Conservation (phyloP, 2,888 invertebrate genomes). For the Mythimna pallens region DNA sequence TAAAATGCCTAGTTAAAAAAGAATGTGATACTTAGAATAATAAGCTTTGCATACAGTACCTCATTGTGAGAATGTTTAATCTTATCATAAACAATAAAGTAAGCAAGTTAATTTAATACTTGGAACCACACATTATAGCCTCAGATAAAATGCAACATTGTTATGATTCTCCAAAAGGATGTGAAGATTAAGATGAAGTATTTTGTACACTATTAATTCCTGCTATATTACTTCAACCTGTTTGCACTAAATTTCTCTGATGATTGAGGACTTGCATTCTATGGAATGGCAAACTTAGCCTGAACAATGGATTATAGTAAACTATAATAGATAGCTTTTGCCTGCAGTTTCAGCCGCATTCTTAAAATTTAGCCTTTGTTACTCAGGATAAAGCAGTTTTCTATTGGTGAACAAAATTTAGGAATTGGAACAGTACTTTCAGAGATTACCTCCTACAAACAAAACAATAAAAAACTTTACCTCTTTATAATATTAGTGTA, state of each 20-base stretch:
- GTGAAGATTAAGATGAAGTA: not conserved
- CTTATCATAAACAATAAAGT: not conserved
- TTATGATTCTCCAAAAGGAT: not conserved
- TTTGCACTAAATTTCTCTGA: not conserved
- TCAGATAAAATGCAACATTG: slow-evolving; percentile 17
- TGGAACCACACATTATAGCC: slow-evolving; percentile 17
- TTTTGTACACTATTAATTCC: not conserved
- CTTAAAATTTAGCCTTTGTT: too few species aligned
- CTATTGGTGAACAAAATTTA: too few species aligned
- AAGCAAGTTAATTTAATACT: slow-evolving; percentile 9
- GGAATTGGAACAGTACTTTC: too few species aligned
- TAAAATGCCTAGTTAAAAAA: not conserved
- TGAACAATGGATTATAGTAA: not conserved
- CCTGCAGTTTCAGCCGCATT: too few species aligned
- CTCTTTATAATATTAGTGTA: too few species aligned
- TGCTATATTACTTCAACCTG: not conserved
- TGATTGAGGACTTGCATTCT: not conserved
- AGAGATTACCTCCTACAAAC: too few species aligned
- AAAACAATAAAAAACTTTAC: too few species aligned
- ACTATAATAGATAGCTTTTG: too few species aligned
- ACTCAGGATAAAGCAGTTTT: too few species aligned
- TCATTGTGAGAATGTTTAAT: not conserved
- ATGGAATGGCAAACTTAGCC: not conserved
- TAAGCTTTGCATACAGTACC: not conserved
- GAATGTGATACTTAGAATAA: not conserved